phyloP scores from a whole-genome alignment of 2,113 vertebrate genomes.

The Hemiscyllium ocellatum region DNA sequence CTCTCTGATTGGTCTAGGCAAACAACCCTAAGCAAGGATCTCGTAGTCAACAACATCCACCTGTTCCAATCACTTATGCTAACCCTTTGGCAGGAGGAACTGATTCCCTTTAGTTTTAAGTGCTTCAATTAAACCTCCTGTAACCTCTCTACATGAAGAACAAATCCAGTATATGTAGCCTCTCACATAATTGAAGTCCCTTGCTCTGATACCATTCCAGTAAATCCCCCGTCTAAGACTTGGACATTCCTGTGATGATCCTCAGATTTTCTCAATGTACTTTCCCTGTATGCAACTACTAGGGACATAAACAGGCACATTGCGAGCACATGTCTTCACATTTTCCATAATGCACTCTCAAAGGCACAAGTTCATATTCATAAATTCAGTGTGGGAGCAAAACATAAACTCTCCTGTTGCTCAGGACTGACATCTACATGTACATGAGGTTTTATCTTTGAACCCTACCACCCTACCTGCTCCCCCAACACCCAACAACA shows the following conservation, averaged over 20 bases:
- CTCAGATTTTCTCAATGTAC: neutral
- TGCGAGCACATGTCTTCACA: neutral
- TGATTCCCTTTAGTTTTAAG: neutral
- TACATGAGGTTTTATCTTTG: neutral
- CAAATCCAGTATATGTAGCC: neutral
- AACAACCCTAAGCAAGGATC: too few species aligned
- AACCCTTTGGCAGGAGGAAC: neutral
- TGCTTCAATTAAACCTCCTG: neutral
- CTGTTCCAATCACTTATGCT: too few species aligned
- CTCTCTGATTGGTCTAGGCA: too few species aligned
- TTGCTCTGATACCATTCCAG: neutral
- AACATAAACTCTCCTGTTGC: neutral
- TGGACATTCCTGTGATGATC: neutral
- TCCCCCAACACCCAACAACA: neutral
- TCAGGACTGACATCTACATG: neutral
- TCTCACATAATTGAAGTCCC: neutral
- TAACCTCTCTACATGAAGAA: neutral
- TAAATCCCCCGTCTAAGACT: neutral
- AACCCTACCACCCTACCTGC: neutral
- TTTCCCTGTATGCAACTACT: neutral
- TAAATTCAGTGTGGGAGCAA: neutral
- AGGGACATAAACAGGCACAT: neutral
- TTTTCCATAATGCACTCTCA: neutral
- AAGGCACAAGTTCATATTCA: neutral
- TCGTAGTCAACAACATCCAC: too few species aligned